Conservation (phyloP, 2,888 invertebrate genomes). For the Netelia virgata region DNA sequence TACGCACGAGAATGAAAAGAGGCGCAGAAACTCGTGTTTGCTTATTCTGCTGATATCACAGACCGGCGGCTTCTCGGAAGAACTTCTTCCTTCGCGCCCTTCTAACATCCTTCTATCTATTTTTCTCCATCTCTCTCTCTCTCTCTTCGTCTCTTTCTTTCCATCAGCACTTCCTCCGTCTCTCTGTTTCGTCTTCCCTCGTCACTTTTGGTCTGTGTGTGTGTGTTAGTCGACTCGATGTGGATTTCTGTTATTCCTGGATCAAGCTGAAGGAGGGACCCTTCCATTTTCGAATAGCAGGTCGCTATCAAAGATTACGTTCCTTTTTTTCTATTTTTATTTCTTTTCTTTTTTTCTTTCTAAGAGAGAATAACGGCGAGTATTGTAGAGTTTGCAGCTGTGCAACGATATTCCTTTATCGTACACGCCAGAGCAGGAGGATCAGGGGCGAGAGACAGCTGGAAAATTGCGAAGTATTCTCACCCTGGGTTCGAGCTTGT, state of each 20-base stretch:
- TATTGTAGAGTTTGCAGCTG: conserved; percentile 43
- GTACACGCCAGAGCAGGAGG: background rate
- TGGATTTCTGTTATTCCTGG: conserved; percentile 33
- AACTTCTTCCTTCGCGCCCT: conserved; percentile 38
- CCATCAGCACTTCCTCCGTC: conserved; percentile 15
- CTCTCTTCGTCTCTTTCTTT: conserved; percentile 16
- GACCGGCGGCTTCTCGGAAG: conserved; percentile 71
- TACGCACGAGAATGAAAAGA: conserved; percentile 42
- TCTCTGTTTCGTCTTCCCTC: conserved; percentile 47
- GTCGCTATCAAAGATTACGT: conserved; percentile 25
- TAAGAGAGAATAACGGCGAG: background rate
- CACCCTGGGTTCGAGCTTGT: background rate
- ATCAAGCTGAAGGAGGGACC: conserved; percentile 30
- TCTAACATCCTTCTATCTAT: conserved; percentile 20
- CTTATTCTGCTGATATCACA: conserved; percentile 69
- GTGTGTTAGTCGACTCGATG: conserved; percentile 8
- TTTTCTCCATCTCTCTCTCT: conserved; percentile 22
- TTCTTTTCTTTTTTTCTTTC: background rate
- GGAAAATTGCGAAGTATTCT: conserved; percentile 51
- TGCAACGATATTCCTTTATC: conserved; percentile 60
- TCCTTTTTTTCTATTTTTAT: background rate
- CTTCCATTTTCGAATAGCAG: conserved; percentile 27
- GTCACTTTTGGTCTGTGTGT: conserved; percentile 20
- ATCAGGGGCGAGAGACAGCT: conserved; percentile 46
- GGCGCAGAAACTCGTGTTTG: conserved; percentile 58